Evolutionary conservation across 2,113 vertebrate species (phyloP).

Genomic region (Scomber colias): DNA sequence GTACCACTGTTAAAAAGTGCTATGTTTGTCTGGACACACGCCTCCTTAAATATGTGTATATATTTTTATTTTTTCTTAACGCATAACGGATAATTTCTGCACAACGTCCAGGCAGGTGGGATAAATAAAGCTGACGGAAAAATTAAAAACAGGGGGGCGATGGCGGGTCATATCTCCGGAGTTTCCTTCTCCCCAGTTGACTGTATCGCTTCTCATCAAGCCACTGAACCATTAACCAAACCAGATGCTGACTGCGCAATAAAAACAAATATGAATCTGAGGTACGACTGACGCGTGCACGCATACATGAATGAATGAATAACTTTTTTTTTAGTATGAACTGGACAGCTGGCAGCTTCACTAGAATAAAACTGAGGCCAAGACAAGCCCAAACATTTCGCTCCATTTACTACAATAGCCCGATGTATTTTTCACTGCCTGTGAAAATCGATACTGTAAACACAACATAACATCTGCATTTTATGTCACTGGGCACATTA

Average conservation of each 20-base stretch:
- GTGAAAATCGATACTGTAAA: conserved; percentile 9
- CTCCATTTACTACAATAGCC: neutral
- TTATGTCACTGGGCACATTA: neutral
- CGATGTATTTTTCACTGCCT: neutral
- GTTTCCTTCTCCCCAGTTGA: conserved; percentile 17
- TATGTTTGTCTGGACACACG: neutral
- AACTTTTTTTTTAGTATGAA: neutral
- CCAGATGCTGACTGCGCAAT: conserved; percentile 22
- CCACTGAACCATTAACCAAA: conserved; percentile 11
- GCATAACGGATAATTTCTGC: neutral
- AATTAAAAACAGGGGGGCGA: neutral
- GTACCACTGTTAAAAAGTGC: neutral
- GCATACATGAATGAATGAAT: conserved; percentile 20
- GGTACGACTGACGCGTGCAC: neutral
- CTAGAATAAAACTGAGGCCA: conserved; percentile 54
- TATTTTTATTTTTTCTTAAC: neutral
- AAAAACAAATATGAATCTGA: neutral
- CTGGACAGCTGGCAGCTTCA: conserved; percentile 13
- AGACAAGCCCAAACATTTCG: conserved; percentile 9
- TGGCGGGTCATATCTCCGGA: conserved; percentile 3
- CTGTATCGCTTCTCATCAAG: neutral
- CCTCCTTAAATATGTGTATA: neutral
- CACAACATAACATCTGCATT: conserved; percentile 37
- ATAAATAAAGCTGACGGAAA: neutral
- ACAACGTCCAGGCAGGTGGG: neutral